Evolutionary conservation across 2,113 vertebrate species (phyloP).

Genomic region (Megaleporinus macrocephalus): DNA sequence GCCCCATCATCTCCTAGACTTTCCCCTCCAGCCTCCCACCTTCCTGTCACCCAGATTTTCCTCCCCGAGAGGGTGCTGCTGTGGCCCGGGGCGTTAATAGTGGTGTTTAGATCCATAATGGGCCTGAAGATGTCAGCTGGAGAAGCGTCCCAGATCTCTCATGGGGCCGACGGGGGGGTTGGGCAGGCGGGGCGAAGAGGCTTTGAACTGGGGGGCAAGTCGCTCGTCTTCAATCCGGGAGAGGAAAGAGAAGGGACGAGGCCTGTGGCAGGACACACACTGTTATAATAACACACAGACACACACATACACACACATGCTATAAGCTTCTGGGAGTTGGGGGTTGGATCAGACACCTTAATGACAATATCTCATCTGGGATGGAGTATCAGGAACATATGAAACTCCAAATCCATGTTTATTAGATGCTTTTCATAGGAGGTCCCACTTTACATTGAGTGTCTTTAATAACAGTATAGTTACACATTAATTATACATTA

Average conservation of each 20-base stretch:
- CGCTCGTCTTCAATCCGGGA: slow-evolving; percentile 6
- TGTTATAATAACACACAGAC: background rate
- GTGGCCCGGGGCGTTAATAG: slow-evolving; percentile 35
- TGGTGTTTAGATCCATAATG: slow-evolving; percentile 52
- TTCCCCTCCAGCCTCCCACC: slow-evolving; percentile 4
- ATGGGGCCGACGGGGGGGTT: slow-evolving; percentile 16
- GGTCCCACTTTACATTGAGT: no score
- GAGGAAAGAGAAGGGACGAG: slow-evolving; percentile 29
- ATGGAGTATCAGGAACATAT: background rate
- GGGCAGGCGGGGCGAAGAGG: slow-evolving; percentile 4
- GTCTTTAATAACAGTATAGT: no score
- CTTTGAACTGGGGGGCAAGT: slow-evolving; percentile 30
- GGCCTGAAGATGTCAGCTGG: slow-evolving; percentile 41
- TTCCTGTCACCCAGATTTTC: background rate
- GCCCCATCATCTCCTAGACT: slow-evolving; percentile 11
- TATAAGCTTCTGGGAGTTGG: background rate
- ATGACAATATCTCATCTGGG: background rate
- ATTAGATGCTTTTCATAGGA: no score
- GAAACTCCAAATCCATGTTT: no score
- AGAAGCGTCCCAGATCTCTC: slow-evolving; percentile 8
- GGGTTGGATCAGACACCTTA: background rate
- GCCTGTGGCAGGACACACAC: slow-evolving; percentile 19
- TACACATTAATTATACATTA: no score
- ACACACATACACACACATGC: slow-evolving; percentile 5
- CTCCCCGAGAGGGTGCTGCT: slow-evolving; percentile 2